Percentiles rank a stretch among this genome's conserved stretches.
These are phyloP conservation scores for Geodia barretti DNA, from an alignment of 37 sponge, comb jelly and placozoan species.

Conservation along the genomic window DNA sequence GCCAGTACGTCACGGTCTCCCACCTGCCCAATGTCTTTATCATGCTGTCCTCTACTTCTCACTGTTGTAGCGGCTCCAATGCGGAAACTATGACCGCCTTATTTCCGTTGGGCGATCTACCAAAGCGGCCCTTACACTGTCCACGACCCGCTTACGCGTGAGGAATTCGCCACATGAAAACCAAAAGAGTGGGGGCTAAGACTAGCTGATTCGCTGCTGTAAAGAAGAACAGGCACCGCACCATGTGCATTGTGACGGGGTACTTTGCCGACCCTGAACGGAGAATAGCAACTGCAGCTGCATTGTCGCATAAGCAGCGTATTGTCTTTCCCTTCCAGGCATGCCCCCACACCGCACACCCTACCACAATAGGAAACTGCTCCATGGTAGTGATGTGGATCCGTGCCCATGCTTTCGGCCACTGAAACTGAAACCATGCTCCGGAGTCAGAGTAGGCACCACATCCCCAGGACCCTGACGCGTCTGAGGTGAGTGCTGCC, in stretches of 20 bases:
- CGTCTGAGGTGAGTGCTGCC: not conserved
- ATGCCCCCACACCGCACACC: not conserved
- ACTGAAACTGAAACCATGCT: not conserved
- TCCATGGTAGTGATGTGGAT: not conserved
- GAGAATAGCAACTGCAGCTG: not conserved
- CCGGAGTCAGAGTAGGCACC: not conserved
- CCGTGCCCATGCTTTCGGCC: not conserved
- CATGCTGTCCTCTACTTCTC: too few species aligned
- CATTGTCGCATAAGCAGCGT: not conserved
- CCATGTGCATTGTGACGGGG: not conserved
- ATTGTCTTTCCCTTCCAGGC: not conserved
- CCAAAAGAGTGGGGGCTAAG: too few species aligned
- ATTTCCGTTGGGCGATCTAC: too few species aligned
- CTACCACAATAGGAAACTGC: not conserved
- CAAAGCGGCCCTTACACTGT: too few species aligned
- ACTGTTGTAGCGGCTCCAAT: too few species aligned
- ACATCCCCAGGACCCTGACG: not conserved
- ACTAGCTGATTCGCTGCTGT: too few species aligned
- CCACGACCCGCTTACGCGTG: too few species aligned
- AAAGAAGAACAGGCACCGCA: not conserved
- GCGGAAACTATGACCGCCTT: too few species aligned
- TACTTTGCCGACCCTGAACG: not conserved
- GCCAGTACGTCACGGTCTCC: too few species aligned
- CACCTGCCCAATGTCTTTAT: too few species aligned
- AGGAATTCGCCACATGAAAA: too few species aligned